Evolutionary conservation across 2,113 vertebrate species (phyloP), one percentile per base, ranked within the genome.

Genomic region (Cyphomyrus plagiostoma): DNA sequence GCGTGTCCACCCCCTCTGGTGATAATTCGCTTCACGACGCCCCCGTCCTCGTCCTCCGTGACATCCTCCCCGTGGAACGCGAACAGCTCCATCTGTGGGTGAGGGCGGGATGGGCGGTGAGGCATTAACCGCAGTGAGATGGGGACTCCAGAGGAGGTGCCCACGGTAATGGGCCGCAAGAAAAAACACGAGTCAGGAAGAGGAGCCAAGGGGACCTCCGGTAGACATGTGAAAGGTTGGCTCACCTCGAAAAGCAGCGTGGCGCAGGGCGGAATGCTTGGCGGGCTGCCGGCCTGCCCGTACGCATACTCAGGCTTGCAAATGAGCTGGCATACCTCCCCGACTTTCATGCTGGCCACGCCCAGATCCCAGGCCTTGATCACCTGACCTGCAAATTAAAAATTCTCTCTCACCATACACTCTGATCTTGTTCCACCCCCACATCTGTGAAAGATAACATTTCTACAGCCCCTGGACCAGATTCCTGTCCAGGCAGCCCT

Each of bases 341-440:
- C 98, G 3, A 96, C 91, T 92, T 96, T 99, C 98, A 99, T 99
- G 1, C 98, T 98, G 0, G 97, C 98, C 19, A 99, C 94, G 2
- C 97, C 98, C 21, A 98, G 95, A 93, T 99, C 98, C 98, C 98
- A 99, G 23, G 98, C 98, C 94, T 98, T 98, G 93, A 99, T 99
- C 89, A 99, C 98, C 93, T 98, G 97, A 92, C 97, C 98, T 99
- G 90, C 0, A 91, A 88, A 93, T 42, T 42, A 23, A 42, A 35
- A 19, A 62, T 50, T 4, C 21, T 62, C 53, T 48, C 39, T 39
- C 35, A 13, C 52, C 52, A 84, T 30, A 39, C 45, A 19, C 26
- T 30, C 46, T 62, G 4, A 56, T 42, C 48, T 17, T 9, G 86
- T 87, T 23, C 19, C 48, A 11, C 48, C n/a, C 11, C 26, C 26